Evolutionary conservation across 2,888 invertebrate species (phyloP).

Genomic region (Bugulina stolonifera): DNA sequence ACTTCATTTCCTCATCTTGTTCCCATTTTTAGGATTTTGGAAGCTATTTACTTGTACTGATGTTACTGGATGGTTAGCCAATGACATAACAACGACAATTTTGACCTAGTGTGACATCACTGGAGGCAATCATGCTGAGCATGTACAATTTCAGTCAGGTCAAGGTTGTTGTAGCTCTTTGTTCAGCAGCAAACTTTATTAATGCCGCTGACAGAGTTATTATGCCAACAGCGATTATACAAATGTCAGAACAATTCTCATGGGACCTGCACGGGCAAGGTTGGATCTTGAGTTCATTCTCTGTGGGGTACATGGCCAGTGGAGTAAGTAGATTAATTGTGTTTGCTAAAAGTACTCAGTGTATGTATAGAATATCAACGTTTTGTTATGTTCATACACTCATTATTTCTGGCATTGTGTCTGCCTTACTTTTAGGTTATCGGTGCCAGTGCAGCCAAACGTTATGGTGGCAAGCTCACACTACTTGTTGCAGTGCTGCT

Average conservation of each 20-base stretch:
- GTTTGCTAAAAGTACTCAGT: background rate
- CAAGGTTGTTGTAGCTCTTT: slow-evolving; percentile 58
- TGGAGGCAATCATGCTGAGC: background rate
- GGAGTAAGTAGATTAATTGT: slow-evolving; percentile 56
- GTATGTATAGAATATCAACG: background rate
- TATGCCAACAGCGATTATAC: slow-evolving; percentile 72
- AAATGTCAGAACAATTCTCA: slow-evolving; percentile 66
- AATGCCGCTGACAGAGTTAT: slow-evolving; percentile 71
- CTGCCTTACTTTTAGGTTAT: slow-evolving; percentile 57
- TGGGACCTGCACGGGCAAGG: slow-evolving; percentile 69
- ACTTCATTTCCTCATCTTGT: too few relatives aligned
- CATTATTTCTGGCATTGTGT: too few relatives aligned
- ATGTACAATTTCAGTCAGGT: slow-evolving; percentile 54
- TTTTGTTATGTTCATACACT: background rate
- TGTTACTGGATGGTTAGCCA: too few relatives aligned
- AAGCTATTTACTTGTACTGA: too few relatives aligned
- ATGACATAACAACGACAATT: too few relatives aligned
- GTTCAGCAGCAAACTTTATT: slow-evolving; percentile 69
- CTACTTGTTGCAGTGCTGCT: slow-evolving; percentile 64
- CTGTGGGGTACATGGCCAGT: slow-evolving; percentile 70
- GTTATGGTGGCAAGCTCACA: slow-evolving; percentile 66
- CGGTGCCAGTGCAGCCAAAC: slow-evolving; percentile 65
- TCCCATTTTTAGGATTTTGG: too few relatives aligned
- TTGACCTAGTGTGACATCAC: too few relatives aligned
- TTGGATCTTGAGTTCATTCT: slow-evolving; percentile 70